phyloP scores from a whole-genome alignment of 1,140 invertebrate genomes.

The Hyles vespertilio region DNA sequence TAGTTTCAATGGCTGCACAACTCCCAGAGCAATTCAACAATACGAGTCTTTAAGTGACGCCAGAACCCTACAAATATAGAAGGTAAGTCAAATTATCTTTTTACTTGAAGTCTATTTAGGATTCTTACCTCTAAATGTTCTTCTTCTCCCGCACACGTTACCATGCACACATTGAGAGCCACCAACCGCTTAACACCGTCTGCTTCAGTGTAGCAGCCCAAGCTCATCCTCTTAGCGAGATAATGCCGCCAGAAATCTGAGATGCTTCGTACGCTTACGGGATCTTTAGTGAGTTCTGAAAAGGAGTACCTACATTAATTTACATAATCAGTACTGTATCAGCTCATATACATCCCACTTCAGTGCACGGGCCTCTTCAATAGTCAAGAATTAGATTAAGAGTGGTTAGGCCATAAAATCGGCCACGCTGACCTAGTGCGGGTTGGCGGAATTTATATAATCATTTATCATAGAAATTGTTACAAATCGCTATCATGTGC shows the following conservation, averaged over 20 bases:
- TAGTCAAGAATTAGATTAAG: too few relatives aligned
- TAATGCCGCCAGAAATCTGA: constrained; percentile 33
- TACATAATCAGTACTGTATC: constrained; percentile 5
- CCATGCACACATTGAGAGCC: constrained; percentile 40
- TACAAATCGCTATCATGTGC: too few relatives aligned
- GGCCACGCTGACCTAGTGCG: too few relatives aligned
- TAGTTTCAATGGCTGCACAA: too few relatives aligned
- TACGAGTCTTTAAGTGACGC: too few relatives aligned
- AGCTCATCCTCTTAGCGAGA: constrained; percentile 34
- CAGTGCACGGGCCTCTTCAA: not conserved
- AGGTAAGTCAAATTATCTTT: not conserved
- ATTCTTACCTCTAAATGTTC: constrained; percentile 21
- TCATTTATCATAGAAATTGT: too few relatives aligned
- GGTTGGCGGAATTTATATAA: too few relatives aligned
- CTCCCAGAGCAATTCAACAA: too few relatives aligned
- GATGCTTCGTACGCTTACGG: constrained; percentile 31
- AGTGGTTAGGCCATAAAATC: too few relatives aligned
- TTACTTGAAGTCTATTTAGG: constrained; percentile 9
- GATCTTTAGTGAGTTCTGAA: constrained; percentile 34
- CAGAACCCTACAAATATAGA: not conserved
- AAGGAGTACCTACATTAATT: too few relatives aligned
- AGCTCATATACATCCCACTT: not conserved
- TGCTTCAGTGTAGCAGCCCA: constrained; percentile 42
- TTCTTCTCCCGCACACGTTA: constrained; percentile 25
- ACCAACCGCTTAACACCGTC: constrained; percentile 35